These are phyloP conservation scores for Calameuta pallipes DNA, from an alignment of 2,888 invertebrate species.

Conservation along the genomic window DNA sequence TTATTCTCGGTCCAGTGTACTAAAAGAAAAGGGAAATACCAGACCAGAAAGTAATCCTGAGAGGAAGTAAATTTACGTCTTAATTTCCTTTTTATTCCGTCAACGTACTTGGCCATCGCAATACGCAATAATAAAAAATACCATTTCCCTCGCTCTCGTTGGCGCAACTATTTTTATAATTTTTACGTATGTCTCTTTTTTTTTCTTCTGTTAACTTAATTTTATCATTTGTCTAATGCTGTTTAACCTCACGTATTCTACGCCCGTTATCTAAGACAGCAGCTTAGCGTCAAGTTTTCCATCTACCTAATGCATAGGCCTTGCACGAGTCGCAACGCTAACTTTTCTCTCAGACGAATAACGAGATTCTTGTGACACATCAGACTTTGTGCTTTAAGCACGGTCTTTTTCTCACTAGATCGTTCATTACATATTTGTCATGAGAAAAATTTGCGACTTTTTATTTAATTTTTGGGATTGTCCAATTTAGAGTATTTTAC, in stretches of 20 bases:
- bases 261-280: not conserved
- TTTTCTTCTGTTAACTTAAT: not conserved
- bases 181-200: not conserved
- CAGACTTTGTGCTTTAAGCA: not conserved
- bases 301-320: not conserved
- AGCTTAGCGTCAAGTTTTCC: not conserved
- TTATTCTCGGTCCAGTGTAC: not conserved
- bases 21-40: not conserved
- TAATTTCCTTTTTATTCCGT: constrained; percentile 4
- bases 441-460: not conserved
- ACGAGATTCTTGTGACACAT: not conserved
- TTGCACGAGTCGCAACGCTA: not conserved
- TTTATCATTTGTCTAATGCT: not conserved
- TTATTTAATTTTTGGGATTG: constrained; percentile 21
- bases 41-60: not conserved
- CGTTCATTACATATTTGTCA: not conserved
- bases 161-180: not conserved
- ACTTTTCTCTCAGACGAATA: not conserved
- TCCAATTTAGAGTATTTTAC: constrained; percentile 23
- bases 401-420: not conserved
- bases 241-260: not conserved
- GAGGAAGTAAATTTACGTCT: not conserved
- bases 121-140: constrained; percentile 8
- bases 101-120: constrained; percentile 1
- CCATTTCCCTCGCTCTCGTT: not conserved